These are phyloP conservation scores for Sclerurus mexicanus DNA, from an alignment of 2,113 vertebrate genomes.

Conservation along the genomic window DNA sequence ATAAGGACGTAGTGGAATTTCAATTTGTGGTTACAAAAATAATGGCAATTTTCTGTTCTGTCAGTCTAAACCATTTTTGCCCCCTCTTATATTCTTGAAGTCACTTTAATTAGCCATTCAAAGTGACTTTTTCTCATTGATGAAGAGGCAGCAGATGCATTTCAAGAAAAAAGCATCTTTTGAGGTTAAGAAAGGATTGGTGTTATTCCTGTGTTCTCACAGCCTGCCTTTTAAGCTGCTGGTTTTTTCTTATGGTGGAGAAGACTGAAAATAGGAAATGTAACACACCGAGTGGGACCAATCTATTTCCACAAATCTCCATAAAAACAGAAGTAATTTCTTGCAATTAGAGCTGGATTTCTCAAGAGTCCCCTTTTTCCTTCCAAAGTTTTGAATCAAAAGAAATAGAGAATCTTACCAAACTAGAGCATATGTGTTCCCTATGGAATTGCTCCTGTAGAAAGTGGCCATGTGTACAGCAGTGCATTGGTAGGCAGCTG, in stretches of 20 bases:
- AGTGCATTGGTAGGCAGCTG: background rate
- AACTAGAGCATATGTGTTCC: background rate
- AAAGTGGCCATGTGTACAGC: background rate
- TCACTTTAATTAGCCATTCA: background rate
- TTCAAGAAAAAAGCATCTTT: background rate
- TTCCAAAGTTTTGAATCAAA: background rate
- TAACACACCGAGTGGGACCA: background rate
- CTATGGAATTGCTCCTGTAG: background rate
- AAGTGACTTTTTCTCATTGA: background rate
- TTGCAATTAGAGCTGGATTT: background rate
- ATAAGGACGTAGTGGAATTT: background rate
- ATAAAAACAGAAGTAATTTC: background rate
- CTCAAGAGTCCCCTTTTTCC: background rate
- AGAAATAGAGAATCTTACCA: background rate
- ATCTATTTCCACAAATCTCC: background rate
- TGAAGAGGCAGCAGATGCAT: background rate
- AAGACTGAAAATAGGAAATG: background rate
- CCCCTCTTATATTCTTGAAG: background rate
- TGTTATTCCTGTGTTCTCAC: background rate
- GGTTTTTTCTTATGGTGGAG: background rate
- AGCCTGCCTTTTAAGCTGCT: background rate
- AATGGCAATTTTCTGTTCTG: background rate
- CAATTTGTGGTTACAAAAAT: background rate
- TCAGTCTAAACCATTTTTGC: background rate
- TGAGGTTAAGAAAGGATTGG: background rate